Evolutionary conservation across 2,888 invertebrate genomes (phyloP).

Genomic region (Platycheirus albimanus): DNA sequence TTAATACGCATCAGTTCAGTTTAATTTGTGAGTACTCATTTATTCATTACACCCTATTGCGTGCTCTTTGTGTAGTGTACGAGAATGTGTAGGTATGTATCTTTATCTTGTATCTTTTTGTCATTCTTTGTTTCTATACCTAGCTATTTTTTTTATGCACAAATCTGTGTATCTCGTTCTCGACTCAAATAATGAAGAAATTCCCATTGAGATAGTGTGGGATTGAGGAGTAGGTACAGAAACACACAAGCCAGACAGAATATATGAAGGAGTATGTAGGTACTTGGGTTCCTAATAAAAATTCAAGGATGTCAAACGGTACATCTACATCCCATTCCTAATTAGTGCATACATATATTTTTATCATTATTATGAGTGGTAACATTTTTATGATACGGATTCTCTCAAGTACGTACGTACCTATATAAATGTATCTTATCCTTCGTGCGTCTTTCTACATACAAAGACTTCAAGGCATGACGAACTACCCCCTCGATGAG

Average conservation of each 20-base stretch:
- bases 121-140: conserved; percentile 5
- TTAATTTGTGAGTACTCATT: conserved; percentile 59
- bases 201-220: conserved; percentile 19
- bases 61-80: conserved; percentile 63
- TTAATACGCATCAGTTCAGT: conserved; percentile 30
- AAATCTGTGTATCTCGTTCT: conserved; percentile 21
- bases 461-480: conserved; percentile 18
- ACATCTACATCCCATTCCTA: conserved; percentile 68
- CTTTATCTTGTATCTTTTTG: conserved; percentile 27
- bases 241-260: too few relatives aligned
- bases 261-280: too few relatives aligned
- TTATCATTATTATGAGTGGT: conserved; percentile 32
- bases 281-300: too few relatives aligned
- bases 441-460: conserved; percentile 9
- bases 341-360: conserved; percentile 67
- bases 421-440: too few relatives aligned
- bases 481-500: conserved; percentile 7
- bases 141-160: too few relatives aligned
- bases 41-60: conserved; percentile 70
- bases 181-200: conserved; percentile 32
- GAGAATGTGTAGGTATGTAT: conserved; percentile 8
- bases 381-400: conserved; percentile 50
- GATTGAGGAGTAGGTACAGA: neutral
- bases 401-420: conserved; percentile 21
- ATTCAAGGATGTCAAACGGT: conserved; percentile 67